Evolutionary conservation across 1,140 invertebrate genomes (phyloP).

Genomic region (Orchestia grillus): DNA sequence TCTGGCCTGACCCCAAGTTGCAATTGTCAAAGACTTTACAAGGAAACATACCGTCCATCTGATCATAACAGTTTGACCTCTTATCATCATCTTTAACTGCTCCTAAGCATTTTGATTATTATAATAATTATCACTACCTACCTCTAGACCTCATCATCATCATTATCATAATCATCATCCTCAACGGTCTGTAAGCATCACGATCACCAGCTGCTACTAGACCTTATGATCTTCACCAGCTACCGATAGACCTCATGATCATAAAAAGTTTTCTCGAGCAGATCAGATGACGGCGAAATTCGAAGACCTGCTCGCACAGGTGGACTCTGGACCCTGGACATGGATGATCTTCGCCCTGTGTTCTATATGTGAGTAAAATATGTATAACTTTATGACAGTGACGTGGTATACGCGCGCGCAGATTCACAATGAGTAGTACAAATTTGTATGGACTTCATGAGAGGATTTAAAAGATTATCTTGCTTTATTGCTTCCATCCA

Average conservation of each 20-base stretch:
- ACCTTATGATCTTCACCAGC: background rate
- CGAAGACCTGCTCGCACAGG: conserved; percentile 56
- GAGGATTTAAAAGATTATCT: too few relatives aligned
- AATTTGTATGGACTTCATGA: too few relatives aligned
- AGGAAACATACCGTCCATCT: background rate
- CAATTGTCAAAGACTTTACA: background rate
- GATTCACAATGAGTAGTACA: too few relatives aligned
- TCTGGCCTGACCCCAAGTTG: background rate
- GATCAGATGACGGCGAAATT: conserved; percentile 58
- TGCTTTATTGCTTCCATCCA: too few relatives aligned
- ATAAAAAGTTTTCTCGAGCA: background rate
- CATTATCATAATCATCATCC: too few relatives aligned
- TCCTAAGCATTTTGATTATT: too few relatives aligned
- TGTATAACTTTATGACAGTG: too few relatives aligned
- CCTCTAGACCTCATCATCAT: too few relatives aligned
- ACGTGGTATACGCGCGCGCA: too few relatives aligned
- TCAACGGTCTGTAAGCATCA: too few relatives aligned
- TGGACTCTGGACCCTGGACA: conserved; percentile 60
- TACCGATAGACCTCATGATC: background rate
- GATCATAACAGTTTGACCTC: background rate
- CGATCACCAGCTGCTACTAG: background rate
- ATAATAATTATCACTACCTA: too few relatives aligned
- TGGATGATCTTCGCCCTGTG: conserved; percentile 58
- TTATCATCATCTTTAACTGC: background rate
- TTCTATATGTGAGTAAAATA: conserved; percentile 56